Evolutionary conservation across 2,113 vertebrate genomes (phyloP).

Genomic region (Cromileptes altivelis): DNA sequence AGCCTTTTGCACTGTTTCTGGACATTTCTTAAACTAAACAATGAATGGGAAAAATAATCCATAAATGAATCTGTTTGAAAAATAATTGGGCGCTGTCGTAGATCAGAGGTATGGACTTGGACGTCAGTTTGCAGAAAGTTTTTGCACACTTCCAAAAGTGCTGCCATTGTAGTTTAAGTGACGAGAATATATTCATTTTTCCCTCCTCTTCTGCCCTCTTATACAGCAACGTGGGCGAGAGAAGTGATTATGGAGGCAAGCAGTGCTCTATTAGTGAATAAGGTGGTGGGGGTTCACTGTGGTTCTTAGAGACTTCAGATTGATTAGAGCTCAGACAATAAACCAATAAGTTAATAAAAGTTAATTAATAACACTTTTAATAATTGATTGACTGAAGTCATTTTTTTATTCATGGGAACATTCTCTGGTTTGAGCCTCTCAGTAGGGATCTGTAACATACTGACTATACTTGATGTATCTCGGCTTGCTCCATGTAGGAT

Average conservation of each 20-base stretch:
- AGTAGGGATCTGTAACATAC: too few species aligned
- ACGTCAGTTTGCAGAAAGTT: not conserved
- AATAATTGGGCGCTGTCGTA: not conserved
- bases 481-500: too few species aligned
- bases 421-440: not conserved
- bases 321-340: not conserved
- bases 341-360: not conserved
- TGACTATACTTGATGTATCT: too few species aligned
- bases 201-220: constrained; percentile 4
- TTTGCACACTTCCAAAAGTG: not conserved
- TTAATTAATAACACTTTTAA: not conserved
- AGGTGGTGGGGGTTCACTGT: not conserved
- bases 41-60: not conserved
- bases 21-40: not conserved
- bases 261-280: not conserved
- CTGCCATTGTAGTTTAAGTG: constrained; percentile 5
- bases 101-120: not conserved
- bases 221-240: constrained; percentile 2
- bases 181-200: not conserved
- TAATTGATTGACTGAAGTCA: not conserved
- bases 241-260: constrained; percentile 7
- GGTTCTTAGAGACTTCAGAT: not conserved
- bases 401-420: not conserved
- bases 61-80: not conserved
- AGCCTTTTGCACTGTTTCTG: not conserved